phyloP scores from a whole-genome alignment of 2,113 vertebrate species.

The Stigmatopora argus region DNA sequence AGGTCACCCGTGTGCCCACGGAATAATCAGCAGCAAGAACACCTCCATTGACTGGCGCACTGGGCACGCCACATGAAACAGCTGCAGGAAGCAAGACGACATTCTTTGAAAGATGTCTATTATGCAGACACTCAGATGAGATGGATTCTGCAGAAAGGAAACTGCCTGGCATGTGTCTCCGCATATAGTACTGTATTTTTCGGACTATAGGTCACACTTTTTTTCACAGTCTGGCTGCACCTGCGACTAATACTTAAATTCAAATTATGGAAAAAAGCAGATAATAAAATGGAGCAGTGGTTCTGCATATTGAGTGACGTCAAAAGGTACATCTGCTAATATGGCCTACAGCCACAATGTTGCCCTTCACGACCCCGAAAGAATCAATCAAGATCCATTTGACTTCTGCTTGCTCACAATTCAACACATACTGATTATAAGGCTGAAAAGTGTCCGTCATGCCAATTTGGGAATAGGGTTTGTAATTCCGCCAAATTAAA shows the following conservation, averaged over 20 bases:
- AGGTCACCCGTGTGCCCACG: slow-evolving; percentile 85
- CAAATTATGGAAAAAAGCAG: slow-evolving; percentile 15
- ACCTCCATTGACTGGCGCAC: slow-evolving; percentile 84
- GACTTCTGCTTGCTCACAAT: slow-evolving; percentile 11
- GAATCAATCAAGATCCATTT: slow-evolving; percentile 32
- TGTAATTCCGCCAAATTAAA: neutral
- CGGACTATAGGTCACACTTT: too few relatives aligned
- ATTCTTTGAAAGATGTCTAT: slow-evolving; percentile 28
- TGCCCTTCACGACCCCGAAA: slow-evolving; percentile 3
- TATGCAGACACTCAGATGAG: slow-evolving; percentile 6
- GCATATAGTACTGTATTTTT: neutral
- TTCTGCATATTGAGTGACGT: slow-evolving; percentile 21
- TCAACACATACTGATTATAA: slow-evolving; percentile 16
- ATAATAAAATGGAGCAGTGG: slow-evolving; percentile 19
- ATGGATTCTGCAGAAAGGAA: slow-evolving; percentile 9
- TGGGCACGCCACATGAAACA: slow-evolving; percentile 92
- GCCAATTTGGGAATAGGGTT: neutral
- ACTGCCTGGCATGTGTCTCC: slow-evolving; percentile 8
- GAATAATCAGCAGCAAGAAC: slow-evolving; percentile 92
- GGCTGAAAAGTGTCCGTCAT: slow-evolving; percentile 11
- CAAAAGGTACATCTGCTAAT: slow-evolving; percentile 22
- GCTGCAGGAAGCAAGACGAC: slow-evolving; percentile 66
- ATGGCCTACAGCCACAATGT: slow-evolving; percentile 13
- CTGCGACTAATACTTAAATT: too few relatives aligned
- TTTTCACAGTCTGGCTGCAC: too few relatives aligned